Evolutionary conservation across 2,888 invertebrate genomes (phyloP).

Genomic region (Amphiduros pacificus): DNA sequence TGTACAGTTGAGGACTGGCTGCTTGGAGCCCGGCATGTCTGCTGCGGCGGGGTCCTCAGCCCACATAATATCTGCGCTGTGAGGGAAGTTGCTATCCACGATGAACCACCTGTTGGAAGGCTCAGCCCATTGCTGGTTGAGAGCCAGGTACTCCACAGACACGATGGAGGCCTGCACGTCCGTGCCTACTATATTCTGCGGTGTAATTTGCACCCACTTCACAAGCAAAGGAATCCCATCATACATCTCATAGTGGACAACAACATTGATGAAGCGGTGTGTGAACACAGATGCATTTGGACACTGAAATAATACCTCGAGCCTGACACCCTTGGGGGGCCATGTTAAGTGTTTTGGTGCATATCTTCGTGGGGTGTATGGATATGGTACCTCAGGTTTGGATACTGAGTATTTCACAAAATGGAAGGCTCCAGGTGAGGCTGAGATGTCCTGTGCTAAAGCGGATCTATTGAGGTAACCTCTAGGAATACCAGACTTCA

Average conservation of each 20-base stretch:
- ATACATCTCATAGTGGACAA: conserved; percentile 32
- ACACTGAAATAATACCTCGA: conserved; percentile 10
- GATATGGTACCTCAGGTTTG: conserved; percentile 23
- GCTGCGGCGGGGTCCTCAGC: conserved; percentile 18
- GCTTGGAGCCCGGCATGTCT: conserved; percentile 30
- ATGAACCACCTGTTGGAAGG: conserved; percentile 24
- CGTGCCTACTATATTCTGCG: background rate
- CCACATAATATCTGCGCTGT: conserved; percentile 28
- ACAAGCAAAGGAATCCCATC: conserved; percentile 30
- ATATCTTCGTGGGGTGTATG: conserved; percentile 26
- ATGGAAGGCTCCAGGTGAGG: conserved; percentile 24
- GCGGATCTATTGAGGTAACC: conserved; percentile 31
- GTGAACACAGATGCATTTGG: conserved; percentile 23
- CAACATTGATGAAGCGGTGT: conserved; percentile 24
- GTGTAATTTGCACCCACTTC: conserved; percentile 27
- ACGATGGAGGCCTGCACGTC: conserved; percentile 18
- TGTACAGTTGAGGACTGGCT: conserved; percentile 27
- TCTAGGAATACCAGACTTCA: conserved; percentile 19
- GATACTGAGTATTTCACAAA: conserved; percentile 12
- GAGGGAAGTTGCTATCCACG: conserved; percentile 26
- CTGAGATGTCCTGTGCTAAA: conserved; percentile 9
- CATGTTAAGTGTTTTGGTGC: conserved; percentile 28
- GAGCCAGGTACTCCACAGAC: conserved; percentile 28
- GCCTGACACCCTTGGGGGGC: conserved; percentile 28
- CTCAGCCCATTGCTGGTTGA: conserved; percentile 29